Evolutionary conservation across 2,888 invertebrate species (phyloP).

Genomic region (Eupeodes latifasciatus): DNA sequence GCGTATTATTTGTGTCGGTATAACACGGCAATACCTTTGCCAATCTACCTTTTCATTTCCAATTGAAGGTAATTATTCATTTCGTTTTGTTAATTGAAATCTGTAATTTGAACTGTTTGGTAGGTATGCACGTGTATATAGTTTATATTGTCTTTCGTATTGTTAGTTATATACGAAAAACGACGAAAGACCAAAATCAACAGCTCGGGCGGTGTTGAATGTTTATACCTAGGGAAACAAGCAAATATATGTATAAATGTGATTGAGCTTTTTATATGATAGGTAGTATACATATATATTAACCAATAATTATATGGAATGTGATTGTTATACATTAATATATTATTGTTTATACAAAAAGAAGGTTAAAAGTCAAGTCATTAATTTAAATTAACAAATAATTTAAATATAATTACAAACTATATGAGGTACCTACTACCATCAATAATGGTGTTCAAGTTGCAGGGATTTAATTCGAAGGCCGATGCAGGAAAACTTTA

Average conservation of each 20-base stretch:
- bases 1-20: conserved; percentile 3
- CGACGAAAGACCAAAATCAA: conserved; percentile 3
- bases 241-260: neutral
- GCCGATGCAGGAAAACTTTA: too few species aligned
- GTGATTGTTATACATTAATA: neutral
- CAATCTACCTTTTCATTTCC: conserved; percentile 4
- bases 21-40: neutral
- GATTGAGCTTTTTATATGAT: neutral
- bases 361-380: neutral
- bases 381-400: conserved; percentile 3
- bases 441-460: too few species aligned
- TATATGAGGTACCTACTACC: neutral
- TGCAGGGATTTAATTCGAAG: too few species aligned
- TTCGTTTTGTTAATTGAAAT: conserved; percentile 39
- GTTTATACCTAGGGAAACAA: neutral
- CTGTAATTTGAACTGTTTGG: conserved; percentile 21
- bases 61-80: conserved; percentile 27
- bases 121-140: neutral
- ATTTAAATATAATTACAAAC: neutral
- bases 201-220: neutral
- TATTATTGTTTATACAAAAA: neutral
- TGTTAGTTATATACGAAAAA: neutral
- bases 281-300: too few species aligned
- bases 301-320: neutral
- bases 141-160: neutral